Percentiles rank a stretch among this genome's conserved stretches.
Conservation (phyloP, 2,888 invertebrate species). For the Antheraea yamamai region DNA sequence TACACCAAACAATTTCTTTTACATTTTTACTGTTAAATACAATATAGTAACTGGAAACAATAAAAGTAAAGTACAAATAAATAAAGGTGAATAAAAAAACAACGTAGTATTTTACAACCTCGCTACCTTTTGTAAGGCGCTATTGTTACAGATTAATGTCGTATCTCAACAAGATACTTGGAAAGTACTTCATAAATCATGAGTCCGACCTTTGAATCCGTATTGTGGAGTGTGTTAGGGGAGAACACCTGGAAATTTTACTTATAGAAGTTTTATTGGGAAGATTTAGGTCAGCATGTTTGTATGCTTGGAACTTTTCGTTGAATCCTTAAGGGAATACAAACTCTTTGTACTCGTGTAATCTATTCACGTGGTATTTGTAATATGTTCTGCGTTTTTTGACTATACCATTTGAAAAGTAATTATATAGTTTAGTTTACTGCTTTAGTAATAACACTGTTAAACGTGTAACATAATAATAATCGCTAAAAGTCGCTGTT, state of each 20-base stretch:
- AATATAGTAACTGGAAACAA: not conserved
- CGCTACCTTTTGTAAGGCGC: not conserved
- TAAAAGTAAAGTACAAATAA: not conserved
- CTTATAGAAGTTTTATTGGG: constrained; percentile 6
- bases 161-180: constrained; percentile 10
- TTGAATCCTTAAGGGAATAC: not conserved
- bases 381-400: not conserved
- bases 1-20: not conserved
- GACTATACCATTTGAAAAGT: not conserved
- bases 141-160: constrained; percentile 10
- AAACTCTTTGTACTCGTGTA: not conserved
- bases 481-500: too few species aligned
- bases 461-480: too few species aligned
- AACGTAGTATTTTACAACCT: not conserved
- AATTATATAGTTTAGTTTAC: too few species aligned
- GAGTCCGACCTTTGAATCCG: constrained; percentile 11
- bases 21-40: not conserved
- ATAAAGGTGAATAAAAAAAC: not conserved
- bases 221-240: constrained; percentile 7
- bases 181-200: constrained; percentile 15
- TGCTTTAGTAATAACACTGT: too few species aligned
- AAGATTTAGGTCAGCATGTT: constrained; percentile 11
- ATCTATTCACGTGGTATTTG: constrained; percentile 1
- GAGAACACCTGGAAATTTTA: constrained; percentile 13
- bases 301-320: constrained; percentile 5